phyloP scores from a whole-genome alignment of 1,140 invertebrate genomes.

The Scaptodrosophila lebanonensis region DNA sequence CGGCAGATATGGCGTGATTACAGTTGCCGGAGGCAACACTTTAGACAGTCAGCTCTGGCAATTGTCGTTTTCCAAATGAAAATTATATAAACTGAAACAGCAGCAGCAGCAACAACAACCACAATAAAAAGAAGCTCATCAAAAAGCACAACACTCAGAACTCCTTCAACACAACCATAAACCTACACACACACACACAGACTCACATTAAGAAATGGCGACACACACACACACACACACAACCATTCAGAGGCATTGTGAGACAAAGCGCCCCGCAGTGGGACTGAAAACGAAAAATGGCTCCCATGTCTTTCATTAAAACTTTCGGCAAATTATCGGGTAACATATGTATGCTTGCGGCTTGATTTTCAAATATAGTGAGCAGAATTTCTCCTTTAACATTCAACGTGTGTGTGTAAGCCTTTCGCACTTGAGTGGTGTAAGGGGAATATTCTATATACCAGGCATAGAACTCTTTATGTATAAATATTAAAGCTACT shows the following conservation, averaged over 20 bases:
- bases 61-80: constrained; percentile 67
- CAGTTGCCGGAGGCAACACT: constrained; percentile 49
- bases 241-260: too few relatives aligned
- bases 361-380: constrained; percentile 64
- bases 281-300: constrained; percentile 65
- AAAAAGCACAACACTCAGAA: constrained; percentile 12
- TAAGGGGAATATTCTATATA: constrained; percentile 54
- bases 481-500: constrained; percentile 64
- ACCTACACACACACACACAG: constrained; percentile 18
- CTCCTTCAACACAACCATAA: constrained; percentile 38
- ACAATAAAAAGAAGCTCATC: constrained; percentile 60
- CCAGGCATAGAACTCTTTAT: constrained; percentile 41
- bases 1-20: constrained; percentile 73
- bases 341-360: constrained; percentile 77
- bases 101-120: not conserved
- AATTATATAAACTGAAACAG: constrained; percentile 45
- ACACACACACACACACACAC: not conserved
- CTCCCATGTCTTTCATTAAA: constrained; percentile 77
- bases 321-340: constrained; percentile 77
- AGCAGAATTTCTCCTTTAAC: not conserved
- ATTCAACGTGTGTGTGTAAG: constrained; percentile 38
- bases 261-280: constrained; percentile 16
- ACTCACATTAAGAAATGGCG: not conserved
- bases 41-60: constrained; percentile 24
- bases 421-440: constrained; percentile 68